Percentiles rank a stretch among this genome's conserved stretches.
phyloP scores from a whole-genome alignment of 2,113 vertebrate genomes.

The Oophaga pumilio region DNA sequence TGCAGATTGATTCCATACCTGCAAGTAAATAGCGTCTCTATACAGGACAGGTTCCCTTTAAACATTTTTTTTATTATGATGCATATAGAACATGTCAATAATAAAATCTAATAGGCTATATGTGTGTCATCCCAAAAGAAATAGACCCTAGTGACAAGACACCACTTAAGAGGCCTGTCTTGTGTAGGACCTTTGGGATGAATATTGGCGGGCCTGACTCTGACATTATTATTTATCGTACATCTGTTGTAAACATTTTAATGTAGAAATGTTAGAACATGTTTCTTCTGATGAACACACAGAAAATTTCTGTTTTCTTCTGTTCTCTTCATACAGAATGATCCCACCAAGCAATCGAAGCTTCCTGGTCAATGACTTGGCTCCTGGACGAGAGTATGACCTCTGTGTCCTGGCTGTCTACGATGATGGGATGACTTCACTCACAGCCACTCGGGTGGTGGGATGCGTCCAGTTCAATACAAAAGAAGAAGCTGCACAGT shows the following conservation, averaged over 20 bases:
- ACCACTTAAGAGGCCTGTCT: neutral
- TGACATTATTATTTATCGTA: too few relatives aligned
- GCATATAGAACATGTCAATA: neutral
- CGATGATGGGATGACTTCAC: slow-evolving; percentile 83
- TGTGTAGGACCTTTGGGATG: neutral
- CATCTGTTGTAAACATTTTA: neutral
- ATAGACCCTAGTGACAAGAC: neutral
- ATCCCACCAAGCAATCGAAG: slow-evolving; percentile 88
- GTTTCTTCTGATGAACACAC: neutral
- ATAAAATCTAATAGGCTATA: neutral
- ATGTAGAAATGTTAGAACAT: neutral
- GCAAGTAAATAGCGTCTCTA: too few relatives aligned
- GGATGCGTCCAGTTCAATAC: slow-evolving; percentile 90
- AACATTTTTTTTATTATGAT: too few relatives aligned
- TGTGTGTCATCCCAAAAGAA: neutral
- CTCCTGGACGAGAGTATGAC: slow-evolving; percentile 86
- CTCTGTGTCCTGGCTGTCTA: slow-evolving; percentile 91
- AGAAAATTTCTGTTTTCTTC: neutral
- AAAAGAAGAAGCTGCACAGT: slow-evolving; percentile 78
- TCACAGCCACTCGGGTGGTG: slow-evolving; percentile 85
- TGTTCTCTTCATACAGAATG: slow-evolving; percentile 75
- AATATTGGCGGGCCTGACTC: too few relatives aligned
- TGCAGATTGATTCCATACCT: too few relatives aligned
- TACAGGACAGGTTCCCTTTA: too few relatives aligned
- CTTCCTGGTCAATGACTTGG: slow-evolving; percentile 89